Evolutionary conservation across 2,888 invertebrate species (phyloP).

Genomic region (Phasia obesa): DNA sequence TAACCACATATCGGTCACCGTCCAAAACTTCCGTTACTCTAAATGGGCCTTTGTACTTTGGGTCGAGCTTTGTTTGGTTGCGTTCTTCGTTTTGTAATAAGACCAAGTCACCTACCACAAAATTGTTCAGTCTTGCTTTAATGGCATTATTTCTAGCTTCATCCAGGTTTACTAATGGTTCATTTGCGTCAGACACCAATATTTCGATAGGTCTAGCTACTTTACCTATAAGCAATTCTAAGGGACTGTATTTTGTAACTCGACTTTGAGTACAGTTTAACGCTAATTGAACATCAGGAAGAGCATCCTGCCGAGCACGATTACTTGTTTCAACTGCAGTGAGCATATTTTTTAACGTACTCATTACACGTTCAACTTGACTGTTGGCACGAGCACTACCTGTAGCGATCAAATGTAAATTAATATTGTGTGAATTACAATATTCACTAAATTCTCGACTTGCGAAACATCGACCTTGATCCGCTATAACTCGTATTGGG

Average conservation of each 20-base stretch:
- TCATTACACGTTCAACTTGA: constrained; percentile 8
- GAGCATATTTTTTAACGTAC: neutral
- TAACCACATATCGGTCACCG: constrained; percentile 15
- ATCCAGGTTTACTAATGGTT: too few species aligned
- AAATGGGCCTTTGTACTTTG: too few species aligned
- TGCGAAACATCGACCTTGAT: neutral
- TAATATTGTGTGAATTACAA: constrained; percentile 21
- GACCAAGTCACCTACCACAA: too few species aligned
- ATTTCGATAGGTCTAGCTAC: too few species aligned
- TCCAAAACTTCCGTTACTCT: too few species aligned
- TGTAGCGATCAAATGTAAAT: constrained; percentile 34
- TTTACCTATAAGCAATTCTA: too few species aligned
- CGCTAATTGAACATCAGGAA: too few species aligned
- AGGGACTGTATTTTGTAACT: too few species aligned
- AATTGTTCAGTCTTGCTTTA: neutral
- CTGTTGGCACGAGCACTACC: constrained; percentile 46
- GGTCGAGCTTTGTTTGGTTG: neutral
- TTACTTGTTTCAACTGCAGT: too few species aligned
- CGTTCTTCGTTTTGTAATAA: constrained; percentile 4
- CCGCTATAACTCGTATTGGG: too few species aligned
- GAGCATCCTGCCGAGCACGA: too few species aligned
- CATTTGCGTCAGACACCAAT: neutral
- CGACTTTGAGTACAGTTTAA: too few species aligned
- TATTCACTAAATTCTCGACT: constrained; percentile 37
- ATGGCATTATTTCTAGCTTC: neutral